Evolutionary conservation across 2,888 invertebrate species (phyloP).

Genomic region (Cataglyphis livida): DNA sequence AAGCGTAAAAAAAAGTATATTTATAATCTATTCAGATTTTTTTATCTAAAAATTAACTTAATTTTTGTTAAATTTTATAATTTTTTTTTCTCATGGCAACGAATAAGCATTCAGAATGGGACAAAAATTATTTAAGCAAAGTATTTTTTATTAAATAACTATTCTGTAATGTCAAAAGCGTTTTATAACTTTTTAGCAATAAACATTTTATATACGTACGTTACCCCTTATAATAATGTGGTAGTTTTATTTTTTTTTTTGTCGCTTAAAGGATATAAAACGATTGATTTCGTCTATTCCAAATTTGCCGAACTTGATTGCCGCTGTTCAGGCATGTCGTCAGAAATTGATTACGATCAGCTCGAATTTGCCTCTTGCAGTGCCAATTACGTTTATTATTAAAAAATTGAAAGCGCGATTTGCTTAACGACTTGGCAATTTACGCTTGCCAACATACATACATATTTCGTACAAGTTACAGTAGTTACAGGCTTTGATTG

Average conservation of each 20-base stretch:
- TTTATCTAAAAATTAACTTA: neutral
- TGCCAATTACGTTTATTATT: conserved; percentile 38
- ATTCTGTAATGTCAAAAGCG: neutral
- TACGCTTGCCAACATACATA: neutral
- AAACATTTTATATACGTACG: neutral
- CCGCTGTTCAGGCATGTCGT: conserved; percentile 12
- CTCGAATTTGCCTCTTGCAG: conserved; percentile 44
- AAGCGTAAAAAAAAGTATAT: neutral
- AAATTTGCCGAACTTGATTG: conserved; percentile 46
- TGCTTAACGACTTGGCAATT: conserved; percentile 26
- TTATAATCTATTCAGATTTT: neutral
- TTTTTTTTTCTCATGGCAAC: neutral
- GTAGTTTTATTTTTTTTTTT: neutral
- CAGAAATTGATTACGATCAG: conserved; percentile 17
- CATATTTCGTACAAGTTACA: neutral
- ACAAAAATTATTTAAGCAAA: neutral
- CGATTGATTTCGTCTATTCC: conserved; percentile 45
- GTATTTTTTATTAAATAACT: conserved; percentile 4
- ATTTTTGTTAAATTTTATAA: neutral
- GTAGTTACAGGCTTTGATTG: neutral
- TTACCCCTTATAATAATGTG: neutral
- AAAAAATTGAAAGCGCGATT: conserved; percentile 23
- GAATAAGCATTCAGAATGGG: neutral
- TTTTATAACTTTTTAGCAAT: neutral
- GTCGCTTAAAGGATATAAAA: neutral